These are phyloP conservation scores for Falco biarmicus DNA, from an alignment of 2,797 vertebrate species.

Conservation along the genomic window DNA sequence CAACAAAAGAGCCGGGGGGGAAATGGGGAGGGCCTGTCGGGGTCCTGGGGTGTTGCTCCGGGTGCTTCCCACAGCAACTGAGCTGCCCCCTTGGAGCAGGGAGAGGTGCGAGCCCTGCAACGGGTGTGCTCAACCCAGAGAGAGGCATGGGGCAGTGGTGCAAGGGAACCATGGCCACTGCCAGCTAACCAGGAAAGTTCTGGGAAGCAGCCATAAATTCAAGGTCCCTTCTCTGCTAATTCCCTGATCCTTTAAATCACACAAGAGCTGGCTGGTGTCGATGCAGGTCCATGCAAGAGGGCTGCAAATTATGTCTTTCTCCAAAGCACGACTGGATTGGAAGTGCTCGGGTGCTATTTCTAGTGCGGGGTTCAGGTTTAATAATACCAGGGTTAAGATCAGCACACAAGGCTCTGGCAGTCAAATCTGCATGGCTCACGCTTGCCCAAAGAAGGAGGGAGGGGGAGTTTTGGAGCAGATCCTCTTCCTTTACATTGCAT, in stretches of 20 bases:
- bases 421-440: neutral
- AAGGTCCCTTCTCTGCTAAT: slow-evolving; percentile 2
- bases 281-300: neutral
- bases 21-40: neutral
- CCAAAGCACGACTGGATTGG: neutral
- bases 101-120: neutral
- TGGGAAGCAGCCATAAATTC: slow-evolving; percentile 44
- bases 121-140: neutral
- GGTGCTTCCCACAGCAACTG: neutral
- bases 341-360: neutral
- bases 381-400: neutral
- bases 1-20: neutral
- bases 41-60: slow-evolving; percentile 14
- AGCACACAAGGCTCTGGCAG: neutral
- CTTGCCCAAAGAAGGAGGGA: neutral
- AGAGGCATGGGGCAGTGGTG: neutral
- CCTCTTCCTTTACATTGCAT: neutral
- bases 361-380: neutral
- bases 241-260: slow-evolving; percentile 22
- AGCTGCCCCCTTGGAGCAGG: neutral
- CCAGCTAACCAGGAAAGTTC: slow-evolving; percentile 29
- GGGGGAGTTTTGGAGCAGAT: neutral
- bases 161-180: neutral
- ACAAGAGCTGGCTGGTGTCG: neutral
- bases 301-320: neutral